phyloP scores from a whole-genome alignment of 2,113 vertebrate species.

The Nesoenas mayeri region DNA sequence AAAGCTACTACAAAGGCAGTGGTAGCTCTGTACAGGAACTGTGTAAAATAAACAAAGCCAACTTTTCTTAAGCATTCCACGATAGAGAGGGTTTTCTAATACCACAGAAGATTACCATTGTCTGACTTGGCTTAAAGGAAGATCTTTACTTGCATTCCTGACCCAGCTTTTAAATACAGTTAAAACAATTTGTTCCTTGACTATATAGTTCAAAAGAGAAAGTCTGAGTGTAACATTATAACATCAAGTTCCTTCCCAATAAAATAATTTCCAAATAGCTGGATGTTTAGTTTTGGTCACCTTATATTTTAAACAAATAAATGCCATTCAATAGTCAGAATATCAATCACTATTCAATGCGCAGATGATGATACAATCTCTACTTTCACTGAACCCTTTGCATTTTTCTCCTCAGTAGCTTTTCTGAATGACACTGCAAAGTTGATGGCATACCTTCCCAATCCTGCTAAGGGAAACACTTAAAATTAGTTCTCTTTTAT shows the following conservation, averaged over 20 bases:
- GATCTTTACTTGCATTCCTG: not conserved
- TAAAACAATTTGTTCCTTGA: not conserved
- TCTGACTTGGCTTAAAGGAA: not conserved
- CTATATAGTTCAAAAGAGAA: not conserved
- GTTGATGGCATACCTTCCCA: not conserved
- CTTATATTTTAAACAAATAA: not conserved
- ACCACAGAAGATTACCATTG: not conserved
- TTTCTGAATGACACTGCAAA: not conserved
- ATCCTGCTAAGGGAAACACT: not conserved
- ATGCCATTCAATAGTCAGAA: not conserved
- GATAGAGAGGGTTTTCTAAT: not conserved
- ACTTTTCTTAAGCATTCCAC: not conserved
- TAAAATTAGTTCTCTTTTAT: not conserved
- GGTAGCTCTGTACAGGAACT: not conserved
- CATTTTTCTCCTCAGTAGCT: not conserved
- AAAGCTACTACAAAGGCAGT: not conserved
- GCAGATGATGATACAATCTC: not conserved
- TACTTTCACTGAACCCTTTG: not conserved
- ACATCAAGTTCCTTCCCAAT: not conserved
- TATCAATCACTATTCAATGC: not conserved
- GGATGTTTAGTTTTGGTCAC: not conserved
- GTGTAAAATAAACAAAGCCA: not conserved
- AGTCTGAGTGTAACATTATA: not conserved
- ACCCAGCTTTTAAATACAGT: not conserved
- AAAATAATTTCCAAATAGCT: accelerated